A percentile compares a stretch with the other conserved stretches of the same genome.
phyloP scores from a whole-genome alignment of 2,113 vertebrate species.

The Pseudonaja textilis region DNA sequence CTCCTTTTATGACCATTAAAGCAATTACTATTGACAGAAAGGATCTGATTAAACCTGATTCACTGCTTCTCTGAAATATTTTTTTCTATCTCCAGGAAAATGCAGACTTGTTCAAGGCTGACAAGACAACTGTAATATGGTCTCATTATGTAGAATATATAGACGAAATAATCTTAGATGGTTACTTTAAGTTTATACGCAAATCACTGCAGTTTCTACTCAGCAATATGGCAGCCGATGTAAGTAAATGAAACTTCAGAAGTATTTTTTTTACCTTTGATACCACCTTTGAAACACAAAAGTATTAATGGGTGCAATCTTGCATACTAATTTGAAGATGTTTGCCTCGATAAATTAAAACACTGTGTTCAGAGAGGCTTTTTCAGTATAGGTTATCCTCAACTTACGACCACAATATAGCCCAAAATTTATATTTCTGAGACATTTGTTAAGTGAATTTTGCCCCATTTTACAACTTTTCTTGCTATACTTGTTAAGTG shows the following conservation, averaged over 20 bases:
- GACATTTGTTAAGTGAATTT: not conserved
- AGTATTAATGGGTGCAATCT: not conserved
- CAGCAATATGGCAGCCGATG: slow-evolving; percentile 64
- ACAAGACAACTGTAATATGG: slow-evolving; percentile 57
- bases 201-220: slow-evolving; percentile 70
- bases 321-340: not conserved
- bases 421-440: not conserved
- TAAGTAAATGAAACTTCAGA: slow-evolving; percentile 30
- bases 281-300: not conserved
- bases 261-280: not conserved
- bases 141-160: slow-evolving; percentile 62
- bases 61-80: not conserved
- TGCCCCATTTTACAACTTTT: not conserved
- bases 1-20: not conserved
- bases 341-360: not conserved
- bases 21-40: not conserved
- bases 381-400: not conserved
- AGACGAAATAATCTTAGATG: slow-evolving; percentile 63
- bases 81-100: slow-evolving; percentile 73
- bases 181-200: slow-evolving; percentile 65
- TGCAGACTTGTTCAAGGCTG: slow-evolving; percentile 60
- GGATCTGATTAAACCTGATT: not conserved
- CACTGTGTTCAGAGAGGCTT: not conserved
- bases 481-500: not conserved
- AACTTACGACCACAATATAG: not conserved